Evolutionary conservation across 2,888 invertebrate species (phyloP).

Genomic region (Chalcosyrphus nemorum): DNA sequence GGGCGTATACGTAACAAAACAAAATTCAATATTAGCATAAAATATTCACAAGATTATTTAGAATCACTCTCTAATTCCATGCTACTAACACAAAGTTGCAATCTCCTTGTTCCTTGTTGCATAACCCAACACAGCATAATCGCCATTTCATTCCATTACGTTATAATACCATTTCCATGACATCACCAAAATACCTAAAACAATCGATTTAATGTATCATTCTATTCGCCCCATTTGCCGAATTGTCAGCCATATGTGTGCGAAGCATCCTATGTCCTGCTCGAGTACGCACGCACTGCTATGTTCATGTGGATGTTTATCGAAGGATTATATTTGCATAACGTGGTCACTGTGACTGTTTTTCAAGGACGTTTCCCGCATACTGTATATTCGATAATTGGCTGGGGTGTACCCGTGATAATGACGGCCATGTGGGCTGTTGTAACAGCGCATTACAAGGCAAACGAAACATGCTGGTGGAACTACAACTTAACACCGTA

Average conservation of each 20-base stretch:
- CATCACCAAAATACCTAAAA: constrained; percentile 18
- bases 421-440: constrained; percentile 88
- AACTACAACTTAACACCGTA: constrained; percentile 90
- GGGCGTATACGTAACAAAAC: no score
- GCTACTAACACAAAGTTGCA: no score
- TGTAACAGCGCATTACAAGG: constrained; percentile 84
- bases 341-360: constrained; percentile 89
- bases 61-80: no score
- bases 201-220: constrained; percentile 38
- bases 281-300: constrained; percentile 94
- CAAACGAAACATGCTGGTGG: constrained; percentile 86
- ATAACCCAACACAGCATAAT: neutral
- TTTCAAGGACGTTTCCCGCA: constrained; percentile 85
- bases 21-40: no score
- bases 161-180: neutral
- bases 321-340: constrained; percentile 94
- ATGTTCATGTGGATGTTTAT: constrained; percentile 99
- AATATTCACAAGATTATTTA: no score
- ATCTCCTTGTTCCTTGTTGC: no score
- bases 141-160: constrained; percentile 1
- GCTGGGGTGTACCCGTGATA: constrained; percentile 89
- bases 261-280: constrained; percentile 88
- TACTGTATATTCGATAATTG: constrained; percentile 85
- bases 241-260: constrained; percentile 89
- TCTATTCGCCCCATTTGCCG: neutral